Conservation (phyloP, 2,888 invertebrate genomes). For the Habrosyne pyritoides region DNA sequence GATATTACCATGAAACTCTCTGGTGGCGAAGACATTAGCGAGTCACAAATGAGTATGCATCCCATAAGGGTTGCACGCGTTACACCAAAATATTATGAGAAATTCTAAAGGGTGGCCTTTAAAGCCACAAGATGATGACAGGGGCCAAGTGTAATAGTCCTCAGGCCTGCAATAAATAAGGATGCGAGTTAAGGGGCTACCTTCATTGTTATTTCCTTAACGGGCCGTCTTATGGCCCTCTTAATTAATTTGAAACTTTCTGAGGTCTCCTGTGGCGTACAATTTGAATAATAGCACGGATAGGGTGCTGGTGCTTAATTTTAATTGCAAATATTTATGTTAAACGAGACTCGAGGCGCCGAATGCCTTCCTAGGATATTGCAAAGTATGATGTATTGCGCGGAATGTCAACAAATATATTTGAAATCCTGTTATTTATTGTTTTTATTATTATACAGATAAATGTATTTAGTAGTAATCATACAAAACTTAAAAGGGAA, state of each 20-base stretch:
- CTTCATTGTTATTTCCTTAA: constrained; percentile 81
- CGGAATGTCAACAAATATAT: constrained; percentile 42
- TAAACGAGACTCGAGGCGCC: constrained; percentile 64
- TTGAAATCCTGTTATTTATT: constrained; percentile 43
- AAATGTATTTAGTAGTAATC: too few relatives aligned
- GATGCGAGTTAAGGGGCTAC: constrained; percentile 62
- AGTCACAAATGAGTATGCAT: constrained; percentile 55
- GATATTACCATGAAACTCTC: constrained; percentile 37
- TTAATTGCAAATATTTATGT: constrained; percentile 84
- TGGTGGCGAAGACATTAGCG: constrained; percentile 31
- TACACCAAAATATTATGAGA: constrained; percentile 46
- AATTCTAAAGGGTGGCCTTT: constrained; percentile 43
- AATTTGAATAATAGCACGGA: constrained; percentile 82
- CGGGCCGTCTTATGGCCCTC: constrained; percentile 81
- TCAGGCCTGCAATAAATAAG: constrained; percentile 73
- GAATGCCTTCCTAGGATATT: constrained; percentile 60
- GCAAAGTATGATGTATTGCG: constrained; percentile 72
- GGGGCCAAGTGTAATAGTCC: constrained; percentile 63
- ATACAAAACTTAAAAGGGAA: too few relatives aligned
- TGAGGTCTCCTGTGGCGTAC: constrained; percentile 80
- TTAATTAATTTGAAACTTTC: constrained; percentile 84
- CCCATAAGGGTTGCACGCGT: constrained; percentile 50
- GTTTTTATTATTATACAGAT: constrained; percentile 20
- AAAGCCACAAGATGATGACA: constrained; percentile 68
- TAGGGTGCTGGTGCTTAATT: constrained; percentile 78